Evolutionary conservation across 2,888 invertebrate genomes (phyloP).

Genomic region (Rhogogaster chlorosoma): DNA sequence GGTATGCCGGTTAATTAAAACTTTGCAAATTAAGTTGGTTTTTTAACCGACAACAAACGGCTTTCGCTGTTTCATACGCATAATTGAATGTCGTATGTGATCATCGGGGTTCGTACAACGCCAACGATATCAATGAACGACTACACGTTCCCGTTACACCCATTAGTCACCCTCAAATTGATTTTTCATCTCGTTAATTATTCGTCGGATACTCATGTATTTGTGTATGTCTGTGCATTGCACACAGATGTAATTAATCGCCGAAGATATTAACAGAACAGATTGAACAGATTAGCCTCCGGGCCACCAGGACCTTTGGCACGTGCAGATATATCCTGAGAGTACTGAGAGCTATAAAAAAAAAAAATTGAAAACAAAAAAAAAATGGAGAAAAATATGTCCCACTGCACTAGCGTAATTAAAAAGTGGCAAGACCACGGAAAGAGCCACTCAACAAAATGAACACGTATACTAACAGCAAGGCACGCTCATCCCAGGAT

Average conservation of each 20-base stretch:
- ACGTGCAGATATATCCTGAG: not conserved
- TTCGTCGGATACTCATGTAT: not conserved
- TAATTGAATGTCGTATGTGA: not conserved
- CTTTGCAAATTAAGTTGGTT: not conserved
- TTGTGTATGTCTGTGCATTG: not conserved
- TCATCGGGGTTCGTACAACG: not conserved
- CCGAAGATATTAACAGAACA: not conserved
- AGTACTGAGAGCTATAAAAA: not conserved
- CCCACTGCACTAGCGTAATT: slow-evolving; percentile 50
- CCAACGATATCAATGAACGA: not conserved
- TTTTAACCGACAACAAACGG: not conserved
- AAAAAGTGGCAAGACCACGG: slow-evolving; percentile 43
- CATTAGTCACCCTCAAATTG: not conserved
- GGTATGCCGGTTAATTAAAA: not conserved
- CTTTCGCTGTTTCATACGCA: not conserved
- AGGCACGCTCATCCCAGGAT: slow-evolving; percentile 29
- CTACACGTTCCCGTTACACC: not conserved
- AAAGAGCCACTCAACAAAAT: slow-evolving; percentile 46
- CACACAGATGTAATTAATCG: not conserved
- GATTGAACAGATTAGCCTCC: not conserved
- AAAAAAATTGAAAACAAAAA: not conserved
- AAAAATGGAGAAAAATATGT: not conserved
- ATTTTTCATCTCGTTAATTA: not conserved
- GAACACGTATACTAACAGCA: slow-evolving; percentile 4
- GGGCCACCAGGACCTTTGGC: not conserved